Percentiles rank a stretch among this genome's conserved stretches.
Conservation (phyloP, 2,797 vertebrate genomes). For the Crocidura indochinensis region DNA sequence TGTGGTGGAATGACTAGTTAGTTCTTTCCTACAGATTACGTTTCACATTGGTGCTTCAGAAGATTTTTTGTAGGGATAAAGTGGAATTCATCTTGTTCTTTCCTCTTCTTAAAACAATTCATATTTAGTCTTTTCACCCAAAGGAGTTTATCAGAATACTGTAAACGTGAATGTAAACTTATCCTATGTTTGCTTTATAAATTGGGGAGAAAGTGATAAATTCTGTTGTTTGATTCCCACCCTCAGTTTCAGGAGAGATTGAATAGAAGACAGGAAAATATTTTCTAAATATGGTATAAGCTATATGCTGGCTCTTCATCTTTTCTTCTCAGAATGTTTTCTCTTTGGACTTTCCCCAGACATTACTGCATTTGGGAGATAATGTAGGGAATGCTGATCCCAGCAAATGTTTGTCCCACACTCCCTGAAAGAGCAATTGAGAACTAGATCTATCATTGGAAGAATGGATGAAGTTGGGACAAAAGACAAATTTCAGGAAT, state of each 20-base stretch:
- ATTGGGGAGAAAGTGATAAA: background rate
- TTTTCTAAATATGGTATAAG: background rate
- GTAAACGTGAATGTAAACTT: background rate
- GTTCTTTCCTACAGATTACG: background rate
- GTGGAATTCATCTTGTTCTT: background rate
- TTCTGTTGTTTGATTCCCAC: background rate
- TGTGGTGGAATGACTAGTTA: background rate
- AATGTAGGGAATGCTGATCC: too few relatives aligned
- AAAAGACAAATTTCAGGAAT: background rate
- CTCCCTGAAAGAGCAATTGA: background rate
- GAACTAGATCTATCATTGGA: background rate
- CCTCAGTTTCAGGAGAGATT: background rate
- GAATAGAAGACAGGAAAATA: too few relatives aligned
- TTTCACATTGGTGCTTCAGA: background rate
- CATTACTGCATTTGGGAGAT: too few relatives aligned
- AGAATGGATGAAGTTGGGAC: background rate
- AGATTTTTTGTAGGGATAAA: background rate
- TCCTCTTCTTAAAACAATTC: background rate
- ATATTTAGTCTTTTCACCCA: background rate
- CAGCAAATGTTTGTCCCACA: background rate
- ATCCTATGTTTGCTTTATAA: background rate
- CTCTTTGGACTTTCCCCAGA: too few relatives aligned
- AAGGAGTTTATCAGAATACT: background rate
- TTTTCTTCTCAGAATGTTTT: background rate
- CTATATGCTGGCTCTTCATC: background rate